A percentile compares a stretch with the other conserved stretches of the same genome.
Conservation (phyloP, 2,797 vertebrate species). For the Rallus crepitans region DNA sequence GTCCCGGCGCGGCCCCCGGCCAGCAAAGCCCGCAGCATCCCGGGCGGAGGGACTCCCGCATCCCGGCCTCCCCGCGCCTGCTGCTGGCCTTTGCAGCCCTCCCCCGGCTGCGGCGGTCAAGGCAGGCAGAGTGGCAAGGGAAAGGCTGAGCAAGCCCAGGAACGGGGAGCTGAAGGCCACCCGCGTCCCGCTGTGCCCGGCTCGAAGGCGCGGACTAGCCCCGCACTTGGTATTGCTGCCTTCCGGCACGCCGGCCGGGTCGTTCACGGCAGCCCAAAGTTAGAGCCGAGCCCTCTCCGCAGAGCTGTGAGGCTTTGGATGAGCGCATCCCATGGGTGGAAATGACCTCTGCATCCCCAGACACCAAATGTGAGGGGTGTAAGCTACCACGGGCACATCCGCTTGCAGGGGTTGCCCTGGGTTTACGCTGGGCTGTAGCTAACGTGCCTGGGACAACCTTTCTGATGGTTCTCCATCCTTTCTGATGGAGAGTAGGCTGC, state of each 20-base stretch:
- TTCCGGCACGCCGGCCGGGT: background rate
- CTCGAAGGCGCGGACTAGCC: background rate
- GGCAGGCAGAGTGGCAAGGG: background rate
- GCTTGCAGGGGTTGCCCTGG: too few species aligned
- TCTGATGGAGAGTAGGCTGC: background rate
- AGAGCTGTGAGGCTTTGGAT: background rate
- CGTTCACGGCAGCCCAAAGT: too few species aligned
- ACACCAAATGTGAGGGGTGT: background rate
- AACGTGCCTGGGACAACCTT: background rate
- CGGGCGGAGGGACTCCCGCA: background rate
- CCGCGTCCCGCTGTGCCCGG: accelerated
- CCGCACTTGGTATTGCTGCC: background rate
- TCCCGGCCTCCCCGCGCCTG: background rate
- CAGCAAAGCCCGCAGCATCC: background rate
- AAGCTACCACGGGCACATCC: too few species aligned
- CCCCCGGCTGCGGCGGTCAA: background rate
- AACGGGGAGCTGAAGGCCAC: background rate
- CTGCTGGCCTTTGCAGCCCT: accelerated
- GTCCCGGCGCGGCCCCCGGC: background rate
- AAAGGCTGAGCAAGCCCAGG: too few species aligned
- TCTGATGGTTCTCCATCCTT: background rate
- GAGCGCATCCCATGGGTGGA: accelerated
- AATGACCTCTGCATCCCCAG: background rate
- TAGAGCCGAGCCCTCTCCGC: background rate
- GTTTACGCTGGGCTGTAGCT: background rate